These are phyloP conservation scores for Pristiophorus japonicus DNA, from an alignment of 2,113 vertebrate genomes.

Conservation along the genomic window DNA sequence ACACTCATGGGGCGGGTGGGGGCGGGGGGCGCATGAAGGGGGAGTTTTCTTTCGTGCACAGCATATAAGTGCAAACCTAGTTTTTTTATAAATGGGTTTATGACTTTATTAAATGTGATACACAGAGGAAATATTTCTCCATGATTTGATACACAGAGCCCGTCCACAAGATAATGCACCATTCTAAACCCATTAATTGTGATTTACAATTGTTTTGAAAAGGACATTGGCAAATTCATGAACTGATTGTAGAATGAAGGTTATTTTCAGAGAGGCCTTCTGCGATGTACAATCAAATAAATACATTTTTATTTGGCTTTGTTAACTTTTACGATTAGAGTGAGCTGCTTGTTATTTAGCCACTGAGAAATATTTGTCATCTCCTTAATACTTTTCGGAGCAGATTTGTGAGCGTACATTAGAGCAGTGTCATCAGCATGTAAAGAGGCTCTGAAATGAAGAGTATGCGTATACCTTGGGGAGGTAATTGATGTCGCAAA, in stretches of 20 bases:
- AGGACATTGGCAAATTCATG: background rate
- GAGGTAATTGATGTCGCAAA: background rate
- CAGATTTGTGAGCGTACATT: background rate
- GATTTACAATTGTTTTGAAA: background rate
- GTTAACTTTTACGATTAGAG: background rate
- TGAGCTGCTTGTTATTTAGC: background rate
- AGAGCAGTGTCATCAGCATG: background rate
- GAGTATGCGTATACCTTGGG: background rate
- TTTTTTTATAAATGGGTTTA: background rate
- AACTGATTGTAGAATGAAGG: background rate
- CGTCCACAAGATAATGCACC: background rate
- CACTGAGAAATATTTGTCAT: conserved; percentile 1
- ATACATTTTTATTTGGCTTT: background rate
- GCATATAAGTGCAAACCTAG: background rate
- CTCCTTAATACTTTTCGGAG: background rate
- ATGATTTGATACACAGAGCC: background rate
- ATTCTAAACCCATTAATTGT: background rate
- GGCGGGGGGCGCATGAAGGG: too few species aligned
- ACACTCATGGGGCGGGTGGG: background rate
- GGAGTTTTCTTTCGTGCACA: background rate
- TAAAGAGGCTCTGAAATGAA: background rate
- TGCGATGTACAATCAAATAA: background rate
- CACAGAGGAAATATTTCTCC: background rate
- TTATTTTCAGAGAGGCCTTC: background rate
- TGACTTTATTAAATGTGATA: background rate